Conservation (phyloP, 2,888 invertebrate species). For the Auanema sp. region DNA sequence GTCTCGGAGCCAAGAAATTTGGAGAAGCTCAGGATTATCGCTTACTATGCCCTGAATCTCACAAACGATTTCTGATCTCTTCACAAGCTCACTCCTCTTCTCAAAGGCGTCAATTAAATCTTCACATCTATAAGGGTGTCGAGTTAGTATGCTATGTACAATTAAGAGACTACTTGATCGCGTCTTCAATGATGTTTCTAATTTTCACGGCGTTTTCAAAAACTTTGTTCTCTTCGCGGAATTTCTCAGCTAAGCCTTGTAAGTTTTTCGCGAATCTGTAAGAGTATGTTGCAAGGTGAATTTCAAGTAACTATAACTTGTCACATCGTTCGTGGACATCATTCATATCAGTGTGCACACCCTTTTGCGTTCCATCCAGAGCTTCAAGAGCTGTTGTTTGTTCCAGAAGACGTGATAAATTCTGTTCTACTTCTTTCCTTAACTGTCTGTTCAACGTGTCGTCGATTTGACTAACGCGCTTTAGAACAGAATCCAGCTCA, state of each 20-base stretch:
- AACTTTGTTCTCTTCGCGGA: slow-evolving; percentile 25
- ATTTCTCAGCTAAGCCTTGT: slow-evolving; percentile 23
- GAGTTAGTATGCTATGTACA: not conserved
- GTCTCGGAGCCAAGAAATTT: slow-evolving; percentile 42
- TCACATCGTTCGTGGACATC: slow-evolving; percentile 33
- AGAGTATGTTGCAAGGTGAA: not conserved
- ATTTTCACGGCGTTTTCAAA: slow-evolving; percentile 26
- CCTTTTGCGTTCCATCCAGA: slow-evolving; percentile 52
- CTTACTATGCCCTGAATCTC: slow-evolving; percentile 37
- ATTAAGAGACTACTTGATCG: slow-evolving; percentile 16
- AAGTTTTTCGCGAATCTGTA: slow-evolving; percentile 21
- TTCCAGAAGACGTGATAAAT: slow-evolving; percentile 57
- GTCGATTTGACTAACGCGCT: slow-evolving; percentile 51
- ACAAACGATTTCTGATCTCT: slow-evolving; percentile 24
- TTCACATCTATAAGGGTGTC: slow-evolving; percentile 35
- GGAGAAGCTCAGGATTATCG: slow-evolving; percentile 33
- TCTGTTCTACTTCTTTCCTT: slow-evolving; percentile 59
- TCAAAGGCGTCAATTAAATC: slow-evolving; percentile 44
- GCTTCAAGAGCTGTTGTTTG: slow-evolving; percentile 59
- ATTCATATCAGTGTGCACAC: slow-evolving; percentile 50
- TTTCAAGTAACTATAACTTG: slow-evolving; percentile 8
- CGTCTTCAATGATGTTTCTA: slow-evolving; percentile 38
- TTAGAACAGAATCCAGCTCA: slow-evolving; percentile 45
- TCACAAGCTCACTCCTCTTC: slow-evolving; percentile 44
- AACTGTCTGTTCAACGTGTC: slow-evolving; percentile 53